Evolutionary conservation across 2,888 invertebrate genomes (phyloP), one percentile per base, ranked within the genome.

Genomic region (Oithona nana): DNA sequence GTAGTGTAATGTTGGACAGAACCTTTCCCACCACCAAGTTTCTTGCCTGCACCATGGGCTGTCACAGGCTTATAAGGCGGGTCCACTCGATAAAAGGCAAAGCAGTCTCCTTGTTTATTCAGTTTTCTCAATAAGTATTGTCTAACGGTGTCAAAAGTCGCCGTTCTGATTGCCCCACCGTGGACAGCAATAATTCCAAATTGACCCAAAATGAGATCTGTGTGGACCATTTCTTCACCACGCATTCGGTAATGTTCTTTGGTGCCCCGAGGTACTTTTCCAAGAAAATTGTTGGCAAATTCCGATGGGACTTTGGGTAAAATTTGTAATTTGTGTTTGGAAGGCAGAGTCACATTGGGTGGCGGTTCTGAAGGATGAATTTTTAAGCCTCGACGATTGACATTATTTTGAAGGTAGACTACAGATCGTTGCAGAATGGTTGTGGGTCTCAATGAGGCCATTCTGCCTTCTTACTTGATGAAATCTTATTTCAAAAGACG

Each of bases 11-110:
- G 89, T 71, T 94, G 85, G 64, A 99, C 93, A 0, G 83, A 77
- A 6, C 89, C 92, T 78, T 98, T 98, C 16, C 97, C 97, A 66
- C 93, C 92, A 8, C 97, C 97, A 88, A 94, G 89, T 68, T 90
- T 78, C 67, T 84, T 83, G 0, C 95, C 95, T 72, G 84, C 84
- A 0, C 88, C 86, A 77, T 81, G 72, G 64, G 84, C 88, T 0
- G 89, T 88, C 11, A 93, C 75, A 0, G 97, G 87, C 70, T 95
- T 92, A 97, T 97, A 99, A 0, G 95, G 94, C 0, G 89, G 77
- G 68, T 92, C 90, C 0, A 98, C 77, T 68, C 98, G 78, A 94
- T 95, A 99, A 30, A 89, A 77, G 0, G 93, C 90, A 78, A 95
- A 99, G 1, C 26, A 20, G 16, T 52, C 11, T n/a, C 28, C 28